Evolutionary conservation across 2,113 vertebrate genomes (phyloP), one percentile per base, ranked within the genome.

Genomic region (Clarias macrocephalus): DNA sequence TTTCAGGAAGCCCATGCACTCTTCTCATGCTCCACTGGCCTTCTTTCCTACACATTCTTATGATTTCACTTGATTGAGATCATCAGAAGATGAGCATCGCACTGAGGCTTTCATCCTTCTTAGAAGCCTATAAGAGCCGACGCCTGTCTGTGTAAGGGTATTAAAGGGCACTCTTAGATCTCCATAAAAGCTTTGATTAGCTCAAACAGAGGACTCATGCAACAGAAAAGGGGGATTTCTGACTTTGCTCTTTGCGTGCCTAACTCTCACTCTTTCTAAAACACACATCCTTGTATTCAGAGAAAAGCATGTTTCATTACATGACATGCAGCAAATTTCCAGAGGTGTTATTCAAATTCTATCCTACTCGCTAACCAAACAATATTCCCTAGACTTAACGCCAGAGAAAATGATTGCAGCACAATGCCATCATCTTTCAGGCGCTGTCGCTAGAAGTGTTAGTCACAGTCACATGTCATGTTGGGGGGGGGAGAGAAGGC

Each of bases 151-250:
- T 86, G 48, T 56, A 28, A 23, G 82, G 48, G 63, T 79, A 70
- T 83, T 68, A 52, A 56, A 48, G 60, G 19, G 42, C 4, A 57
- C 30, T 68, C 60, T 85, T 72, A 79, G 68, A 87, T 70, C 33
- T 70, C 16, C 28, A 72, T 73, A 68, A 70, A 82, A 85, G 83
- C 89, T 80, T 85, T 85, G 89, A 88, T 88, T 73, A 83, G 37
- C 80, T 63, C 66, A 76, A 90, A 79, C 56, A 87, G 83, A 86
- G 33, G n/a, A 56, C 30, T 60, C 42, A 84, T 57, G 25, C 68
- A 70, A 59, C 56, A 23, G 52, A 23, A 80, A 73, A 84, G 66
- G 65, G 56, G 48, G n/a, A 48, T 60, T 70, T 85, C 25, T 68
- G 63, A 33, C 37, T 79, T 30, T 30, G 33, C 86, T 48, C 3